phyloP scores from a whole-genome alignment of 2,113 vertebrate genomes.

The Vidua chalybeata region DNA sequence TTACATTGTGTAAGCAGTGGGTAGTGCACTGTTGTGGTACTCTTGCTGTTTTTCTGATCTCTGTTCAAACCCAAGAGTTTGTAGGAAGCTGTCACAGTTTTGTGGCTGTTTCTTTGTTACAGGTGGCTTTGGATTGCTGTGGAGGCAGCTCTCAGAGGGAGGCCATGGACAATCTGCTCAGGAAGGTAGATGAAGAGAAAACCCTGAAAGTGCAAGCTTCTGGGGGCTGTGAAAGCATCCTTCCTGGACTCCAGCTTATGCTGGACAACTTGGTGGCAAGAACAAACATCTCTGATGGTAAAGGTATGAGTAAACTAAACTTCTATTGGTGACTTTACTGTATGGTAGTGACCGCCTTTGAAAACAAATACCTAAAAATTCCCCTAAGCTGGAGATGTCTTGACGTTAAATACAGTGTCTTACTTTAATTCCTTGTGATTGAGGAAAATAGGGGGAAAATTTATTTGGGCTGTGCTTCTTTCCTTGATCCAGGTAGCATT shows the following conservation, averaged over 20 bases:
- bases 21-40: neutral
- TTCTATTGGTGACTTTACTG: neutral
- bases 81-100: neutral
- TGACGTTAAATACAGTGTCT: neutral
- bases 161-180: constrained; percentile 69
- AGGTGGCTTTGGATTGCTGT: constrained; percentile 83
- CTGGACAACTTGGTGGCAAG: constrained; percentile 57
- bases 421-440: neutral
- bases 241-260: constrained; percentile 71
- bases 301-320: constrained; percentile 35
- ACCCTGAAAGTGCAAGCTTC: constrained; percentile 71
- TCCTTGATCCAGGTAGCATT: neutral
- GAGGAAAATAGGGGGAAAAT: neutral
- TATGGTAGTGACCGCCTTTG: neutral
- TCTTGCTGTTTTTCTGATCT: neutral
- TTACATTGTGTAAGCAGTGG: neutral
- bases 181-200: constrained; percentile 71
- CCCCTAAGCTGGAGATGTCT: neutral
- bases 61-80: neutral
- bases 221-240: constrained; percentile 63
- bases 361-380: neutral
- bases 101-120: neutral
- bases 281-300: neutral
- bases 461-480: neutral
- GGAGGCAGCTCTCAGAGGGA: constrained; percentile 64